Conservation (phyloP, 2,113 vertebrate genomes). For the Neolamprologus caudopunctatus region DNA sequence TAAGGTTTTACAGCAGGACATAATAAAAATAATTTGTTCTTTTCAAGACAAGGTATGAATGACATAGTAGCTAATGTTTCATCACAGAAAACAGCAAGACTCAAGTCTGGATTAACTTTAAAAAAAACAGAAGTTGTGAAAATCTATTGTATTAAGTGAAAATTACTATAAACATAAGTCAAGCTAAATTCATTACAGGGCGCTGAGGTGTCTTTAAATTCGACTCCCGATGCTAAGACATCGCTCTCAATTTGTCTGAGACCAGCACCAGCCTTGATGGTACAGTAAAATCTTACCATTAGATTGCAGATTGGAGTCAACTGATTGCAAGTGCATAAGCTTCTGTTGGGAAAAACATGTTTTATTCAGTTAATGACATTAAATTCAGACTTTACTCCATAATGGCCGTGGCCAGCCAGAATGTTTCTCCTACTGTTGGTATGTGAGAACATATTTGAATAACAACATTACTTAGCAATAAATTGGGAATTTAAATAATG, state of each 20-base stretch:
- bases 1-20: neutral
- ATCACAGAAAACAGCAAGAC: neutral
- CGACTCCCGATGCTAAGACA: neutral
- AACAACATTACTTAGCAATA: neutral
- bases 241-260: neutral
- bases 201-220: neutral
- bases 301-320: neutral
- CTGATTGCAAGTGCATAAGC: neutral
- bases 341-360: neutral
- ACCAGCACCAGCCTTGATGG: neutral
- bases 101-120: rapidly evolving
- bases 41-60: neutral
- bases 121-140: neutral
- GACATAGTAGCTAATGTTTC: neutral
- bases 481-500: neutral
- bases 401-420: neutral
- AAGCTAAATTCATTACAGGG: neutral
- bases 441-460: neutral
- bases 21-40: neutral
- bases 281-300: neutral
- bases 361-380: neutral
- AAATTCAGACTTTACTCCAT: neutral
- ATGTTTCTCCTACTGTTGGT: neutral
- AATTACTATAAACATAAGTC: neutral
- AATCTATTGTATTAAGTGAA: neutral